These are phyloP conservation scores for Dyspetes luteomarginatus DNA, from an alignment of 2,888 invertebrate species.

Conservation along the genomic window DNA sequence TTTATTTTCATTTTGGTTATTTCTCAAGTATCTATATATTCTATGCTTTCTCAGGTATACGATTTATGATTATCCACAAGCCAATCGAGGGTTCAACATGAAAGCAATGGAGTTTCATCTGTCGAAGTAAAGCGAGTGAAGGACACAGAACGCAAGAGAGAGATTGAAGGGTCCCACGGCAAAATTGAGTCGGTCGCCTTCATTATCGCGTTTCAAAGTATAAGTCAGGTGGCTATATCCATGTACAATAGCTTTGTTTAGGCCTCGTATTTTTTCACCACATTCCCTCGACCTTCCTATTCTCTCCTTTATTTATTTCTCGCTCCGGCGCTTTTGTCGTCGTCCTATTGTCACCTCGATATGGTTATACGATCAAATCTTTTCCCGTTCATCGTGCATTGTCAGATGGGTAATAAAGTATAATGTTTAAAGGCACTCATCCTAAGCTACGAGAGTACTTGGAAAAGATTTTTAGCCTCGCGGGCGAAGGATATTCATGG, in stretches of 20 bases:
- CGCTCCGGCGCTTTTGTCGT: conserved; percentile 19
- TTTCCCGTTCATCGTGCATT: conserved; percentile 37
- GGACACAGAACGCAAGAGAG: too few species aligned
- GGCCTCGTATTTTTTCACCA: conserved; percentile 18
- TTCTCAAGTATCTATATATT: not conserved
- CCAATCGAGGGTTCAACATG: not conserved
- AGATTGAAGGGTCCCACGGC: conserved; percentile 16
- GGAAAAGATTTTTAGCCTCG: conserved; percentile 12
- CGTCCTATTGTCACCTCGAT: conserved; percentile 19
- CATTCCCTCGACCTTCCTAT: conserved; percentile 31
- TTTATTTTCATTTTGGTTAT: not conserved
- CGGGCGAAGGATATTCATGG: conserved; percentile 45
- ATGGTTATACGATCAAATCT: conserved; percentile 48
- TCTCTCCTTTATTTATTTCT: conserved; percentile 43
- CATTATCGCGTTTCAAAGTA: conserved; percentile 43
- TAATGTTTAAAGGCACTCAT: conserved; percentile 59
- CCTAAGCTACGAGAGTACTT: conserved; percentile 40
- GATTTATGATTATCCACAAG: conserved; percentile 18
- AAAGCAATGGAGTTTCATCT: not conserved
- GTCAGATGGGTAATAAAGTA: conserved; percentile 17
- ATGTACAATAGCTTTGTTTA: conserved; percentile 17
- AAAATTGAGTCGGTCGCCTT: conserved; percentile 55
- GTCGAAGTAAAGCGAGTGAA: conserved; percentile 13
- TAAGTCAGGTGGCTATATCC: conserved; percentile 32
- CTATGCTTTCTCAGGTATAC: not conserved